Conservation (phyloP, 2,113 vertebrate genomes). For the Callionymus lyra region DNA sequence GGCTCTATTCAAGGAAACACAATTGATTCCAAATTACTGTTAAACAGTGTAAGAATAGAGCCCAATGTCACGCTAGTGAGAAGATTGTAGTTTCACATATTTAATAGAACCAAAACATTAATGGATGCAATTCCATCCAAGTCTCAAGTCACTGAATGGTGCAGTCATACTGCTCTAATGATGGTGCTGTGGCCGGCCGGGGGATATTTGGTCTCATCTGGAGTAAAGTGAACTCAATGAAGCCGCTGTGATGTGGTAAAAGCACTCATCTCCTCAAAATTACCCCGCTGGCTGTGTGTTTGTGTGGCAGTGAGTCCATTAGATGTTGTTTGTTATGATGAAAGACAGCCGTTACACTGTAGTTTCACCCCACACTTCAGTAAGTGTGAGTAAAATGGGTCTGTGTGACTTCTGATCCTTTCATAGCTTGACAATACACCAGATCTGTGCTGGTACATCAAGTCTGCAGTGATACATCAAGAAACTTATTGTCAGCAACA, state of each 20-base stretch:
- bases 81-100: no score
- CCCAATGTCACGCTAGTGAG: no score
- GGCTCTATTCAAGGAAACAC: no score
- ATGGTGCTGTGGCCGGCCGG: constrained; percentile 8
- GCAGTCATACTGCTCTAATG: not conserved
- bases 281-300: constrained; percentile 14
- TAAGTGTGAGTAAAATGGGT: constrained; percentile 38
- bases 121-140: no score
- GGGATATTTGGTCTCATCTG: constrained; percentile 6
- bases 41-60: no score
- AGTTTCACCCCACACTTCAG: constrained; percentile 18
- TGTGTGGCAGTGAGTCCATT: constrained; percentile 28
- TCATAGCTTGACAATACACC: constrained; percentile 3
- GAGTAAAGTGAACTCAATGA: constrained; percentile 26
- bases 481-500: no score
- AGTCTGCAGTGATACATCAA: not conserved
- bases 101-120: no score
- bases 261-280: constrained; percentile 37
- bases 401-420: constrained; percentile 16
- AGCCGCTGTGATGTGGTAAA: constrained; percentile 27
- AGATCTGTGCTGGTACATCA: not conserved
- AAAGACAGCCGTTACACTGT: constrained; percentile 16
- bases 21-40: no score
- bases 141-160: no score
- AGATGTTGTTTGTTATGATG: constrained; percentile 28